These are phyloP conservation scores for Willowsia nigromaculata DNA, from an alignment of 2,888 invertebrate species.

Conservation along the genomic window DNA sequence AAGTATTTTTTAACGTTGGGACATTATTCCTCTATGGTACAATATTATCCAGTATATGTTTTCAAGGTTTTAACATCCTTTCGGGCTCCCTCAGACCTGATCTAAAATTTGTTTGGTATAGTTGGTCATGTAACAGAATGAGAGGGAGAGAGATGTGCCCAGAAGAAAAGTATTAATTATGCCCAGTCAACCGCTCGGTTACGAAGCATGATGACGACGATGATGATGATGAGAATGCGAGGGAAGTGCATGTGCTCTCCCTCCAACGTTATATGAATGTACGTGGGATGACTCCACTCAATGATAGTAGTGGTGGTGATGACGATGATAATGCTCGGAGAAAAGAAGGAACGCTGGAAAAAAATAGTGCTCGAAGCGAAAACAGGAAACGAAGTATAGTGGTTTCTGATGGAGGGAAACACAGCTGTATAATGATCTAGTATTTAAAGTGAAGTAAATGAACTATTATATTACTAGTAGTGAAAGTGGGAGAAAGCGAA, in stretches of 20 bases:
- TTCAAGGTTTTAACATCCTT: background rate
- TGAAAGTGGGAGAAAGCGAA: background rate
- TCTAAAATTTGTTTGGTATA: background rate
- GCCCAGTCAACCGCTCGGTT: background rate
- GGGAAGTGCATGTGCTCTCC: background rate
- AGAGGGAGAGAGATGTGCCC: background rate
- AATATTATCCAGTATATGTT: background rate
- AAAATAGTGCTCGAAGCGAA: background rate
- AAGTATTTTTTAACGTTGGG: background rate
- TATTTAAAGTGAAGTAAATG: background rate
- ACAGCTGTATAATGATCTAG: background rate
- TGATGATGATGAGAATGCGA: background rate
- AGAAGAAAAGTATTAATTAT: conserved; percentile 22
- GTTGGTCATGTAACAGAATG: background rate
- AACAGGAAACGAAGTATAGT: background rate
- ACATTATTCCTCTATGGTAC: background rate
- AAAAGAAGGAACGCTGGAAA: background rate
- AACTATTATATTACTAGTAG: background rate
- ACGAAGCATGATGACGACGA: background rate
- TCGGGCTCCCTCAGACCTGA: background rate
- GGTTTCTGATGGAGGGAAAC: background rate
- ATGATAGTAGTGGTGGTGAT: background rate
- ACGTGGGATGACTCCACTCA: too few species aligned
- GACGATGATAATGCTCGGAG: background rate
- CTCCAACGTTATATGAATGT: background rate